phyloP scores from a whole-genome alignment of 2,797 vertebrate species.

The Gymnopithys bicolor region DNA sequence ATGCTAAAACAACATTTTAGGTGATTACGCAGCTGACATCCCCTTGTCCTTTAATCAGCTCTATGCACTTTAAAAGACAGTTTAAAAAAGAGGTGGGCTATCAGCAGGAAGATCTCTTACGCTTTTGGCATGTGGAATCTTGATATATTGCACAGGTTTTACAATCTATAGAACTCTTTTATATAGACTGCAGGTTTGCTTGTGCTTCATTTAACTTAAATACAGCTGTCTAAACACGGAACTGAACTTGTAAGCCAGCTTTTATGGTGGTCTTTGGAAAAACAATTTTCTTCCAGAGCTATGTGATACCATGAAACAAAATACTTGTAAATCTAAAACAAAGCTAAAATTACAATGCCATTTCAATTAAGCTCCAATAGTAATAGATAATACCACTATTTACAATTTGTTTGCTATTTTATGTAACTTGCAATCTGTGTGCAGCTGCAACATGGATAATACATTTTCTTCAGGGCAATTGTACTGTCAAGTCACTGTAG shows the following conservation, averaged over 20 bases:
- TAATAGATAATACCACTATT: background rate
- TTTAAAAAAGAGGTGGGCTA: background rate
- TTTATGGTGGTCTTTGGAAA: background rate
- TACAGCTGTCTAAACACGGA: background rate
- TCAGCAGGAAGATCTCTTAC: background rate
- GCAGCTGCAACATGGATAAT: background rate
- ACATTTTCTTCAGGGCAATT: background rate
- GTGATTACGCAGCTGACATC: background rate
- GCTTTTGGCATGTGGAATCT: background rate
- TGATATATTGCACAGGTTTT: background rate
- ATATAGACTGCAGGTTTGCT: constrained; percentile 1
- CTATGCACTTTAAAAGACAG: background rate
- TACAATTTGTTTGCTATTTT: background rate
- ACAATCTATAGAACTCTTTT: background rate
- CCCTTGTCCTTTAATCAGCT: background rate
- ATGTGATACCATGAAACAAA: background rate
- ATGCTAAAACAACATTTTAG: background rate
- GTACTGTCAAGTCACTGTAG: background rate
- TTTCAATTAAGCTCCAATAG: background rate
- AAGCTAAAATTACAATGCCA: constrained; percentile 26
- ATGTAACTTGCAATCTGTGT: background rate
- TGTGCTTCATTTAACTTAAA: constrained; percentile 45
- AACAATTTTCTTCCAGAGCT: background rate
- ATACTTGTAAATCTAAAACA: background rate
- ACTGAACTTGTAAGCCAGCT: background rate